These are phyloP conservation scores for Syngnathus scovelli DNA, from an alignment of 2,113 vertebrate genomes.

Conservation along the genomic window DNA sequence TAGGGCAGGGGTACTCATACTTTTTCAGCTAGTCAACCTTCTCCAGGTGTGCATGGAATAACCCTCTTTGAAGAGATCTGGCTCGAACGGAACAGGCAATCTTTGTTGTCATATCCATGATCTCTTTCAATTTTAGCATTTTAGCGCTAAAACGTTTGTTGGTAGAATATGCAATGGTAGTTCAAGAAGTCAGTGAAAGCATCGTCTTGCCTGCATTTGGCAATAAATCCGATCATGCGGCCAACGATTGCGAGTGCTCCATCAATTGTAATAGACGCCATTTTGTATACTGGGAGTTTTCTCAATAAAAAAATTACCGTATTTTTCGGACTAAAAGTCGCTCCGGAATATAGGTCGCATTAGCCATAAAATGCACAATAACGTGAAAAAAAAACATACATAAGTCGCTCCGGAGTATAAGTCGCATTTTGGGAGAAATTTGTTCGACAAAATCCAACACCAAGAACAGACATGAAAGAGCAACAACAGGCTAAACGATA, in stretches of 20 bases:
- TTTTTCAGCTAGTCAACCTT: too few species aligned
- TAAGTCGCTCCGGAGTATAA: too few species aligned
- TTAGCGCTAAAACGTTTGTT: slow-evolving; percentile 19
- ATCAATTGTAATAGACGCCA: slow-evolving; percentile 8
- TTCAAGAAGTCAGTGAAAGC: background rate
- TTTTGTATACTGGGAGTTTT: slow-evolving; percentile 5
- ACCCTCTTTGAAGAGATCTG: background rate
- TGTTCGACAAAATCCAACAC: too few species aligned
- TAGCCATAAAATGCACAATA: too few species aligned
- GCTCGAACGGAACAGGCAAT: background rate
- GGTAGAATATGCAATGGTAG: slow-evolving; percentile 12
- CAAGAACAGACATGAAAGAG: too few species aligned
- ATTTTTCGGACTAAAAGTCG: too few species aligned
- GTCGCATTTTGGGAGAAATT: too few species aligned
- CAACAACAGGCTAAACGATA: too few species aligned
- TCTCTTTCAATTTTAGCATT: slow-evolving; percentile 28
- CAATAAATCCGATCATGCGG: slow-evolving; percentile 7
- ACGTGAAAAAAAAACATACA: too few species aligned
- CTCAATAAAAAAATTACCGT: background rate
- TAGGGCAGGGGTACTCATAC: too few species aligned
- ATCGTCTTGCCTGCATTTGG: slow-evolving; percentile 15
- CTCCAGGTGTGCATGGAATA: too few species aligned
- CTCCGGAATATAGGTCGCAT: too few species aligned
- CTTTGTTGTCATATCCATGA: background rate
- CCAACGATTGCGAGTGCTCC: background rate